Evolutionary conservation across 2,113 vertebrate species (phyloP).

Genomic region (Corvus hawaiiensis): DNA sequence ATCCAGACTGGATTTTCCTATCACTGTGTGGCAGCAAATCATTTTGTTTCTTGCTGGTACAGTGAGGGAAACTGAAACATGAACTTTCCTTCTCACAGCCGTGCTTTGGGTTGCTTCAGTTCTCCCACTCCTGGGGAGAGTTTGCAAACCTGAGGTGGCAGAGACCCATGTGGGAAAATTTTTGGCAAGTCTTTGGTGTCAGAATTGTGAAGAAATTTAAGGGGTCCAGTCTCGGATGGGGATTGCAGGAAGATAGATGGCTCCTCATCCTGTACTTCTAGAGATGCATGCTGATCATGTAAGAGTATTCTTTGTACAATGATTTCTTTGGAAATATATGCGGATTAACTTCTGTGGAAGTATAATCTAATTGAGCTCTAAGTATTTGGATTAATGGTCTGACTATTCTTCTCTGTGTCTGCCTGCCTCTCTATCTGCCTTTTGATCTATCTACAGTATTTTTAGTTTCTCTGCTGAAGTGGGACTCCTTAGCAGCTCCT

Average conservation of each 20-base stretch:
- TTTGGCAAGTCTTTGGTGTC: not conserved
- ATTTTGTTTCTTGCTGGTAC: not conserved
- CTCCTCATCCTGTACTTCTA: not conserved
- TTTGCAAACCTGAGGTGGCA: not conserved
- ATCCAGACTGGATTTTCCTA: not conserved
- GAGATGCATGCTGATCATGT: not conserved
- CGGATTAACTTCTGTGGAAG: not conserved
- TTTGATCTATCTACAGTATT: not conserved
- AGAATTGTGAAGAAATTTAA: not conserved
- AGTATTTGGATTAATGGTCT: not conserved
- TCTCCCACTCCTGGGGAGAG: not conserved
- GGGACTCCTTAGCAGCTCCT: not conserved
- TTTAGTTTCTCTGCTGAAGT: not conserved
- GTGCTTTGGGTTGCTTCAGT: not conserved
- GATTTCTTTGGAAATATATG: not conserved
- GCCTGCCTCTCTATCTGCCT: not conserved
- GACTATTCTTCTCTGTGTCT: not conserved
- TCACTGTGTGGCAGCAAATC: constrained; percentile 12
- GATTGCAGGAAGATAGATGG: not conserved
- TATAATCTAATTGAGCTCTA: not conserved
- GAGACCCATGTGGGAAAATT: not conserved
- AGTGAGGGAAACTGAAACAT: not conserved
- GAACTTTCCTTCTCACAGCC: not conserved
- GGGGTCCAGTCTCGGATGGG: not conserved
- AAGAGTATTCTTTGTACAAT: not conserved